These are phyloP conservation scores for Rhabdomys pumilio DNA, from an alignment of 2,797 vertebrate genomes.

Conservation along the genomic window DNA sequence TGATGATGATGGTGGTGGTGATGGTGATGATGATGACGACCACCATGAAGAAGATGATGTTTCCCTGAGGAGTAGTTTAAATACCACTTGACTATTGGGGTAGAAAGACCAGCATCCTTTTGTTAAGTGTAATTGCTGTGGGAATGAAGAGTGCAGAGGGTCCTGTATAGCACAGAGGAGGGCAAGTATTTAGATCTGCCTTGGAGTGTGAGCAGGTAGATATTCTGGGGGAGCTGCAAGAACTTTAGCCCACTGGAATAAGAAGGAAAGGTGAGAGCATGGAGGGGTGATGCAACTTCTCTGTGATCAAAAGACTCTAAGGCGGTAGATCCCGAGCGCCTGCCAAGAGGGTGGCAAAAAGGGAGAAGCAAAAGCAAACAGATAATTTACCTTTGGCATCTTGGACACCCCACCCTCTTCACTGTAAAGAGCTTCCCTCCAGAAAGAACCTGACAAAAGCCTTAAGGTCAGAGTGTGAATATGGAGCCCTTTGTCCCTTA, in stretches of 20 bases:
- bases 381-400: conserved; percentile 11
- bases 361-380: not conserved
- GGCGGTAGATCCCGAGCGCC: not conserved
- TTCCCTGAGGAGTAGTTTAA: not conserved
- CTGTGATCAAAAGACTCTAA: not conserved
- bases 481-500: not conserved
- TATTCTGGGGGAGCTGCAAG: not conserved
- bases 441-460: not conserved
- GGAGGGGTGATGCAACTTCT: not conserved
- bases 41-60: not conserved
- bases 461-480: not conserved
- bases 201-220: not conserved
- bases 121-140: not conserved
- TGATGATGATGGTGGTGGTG: too few relatives aligned
- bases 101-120: not conserved
- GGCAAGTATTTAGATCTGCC: not conserved
- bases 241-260: not conserved
- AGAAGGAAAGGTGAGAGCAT: not conserved
- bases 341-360: not conserved
- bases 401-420: not conserved
- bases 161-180: not conserved
- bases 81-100: not conserved
- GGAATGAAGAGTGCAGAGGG: not conserved
- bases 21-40: too few relatives aligned
- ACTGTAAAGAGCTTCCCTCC: not conserved